A percentile compares a stretch with the other conserved stretches of the same genome.
Evolutionary conservation across 2,888 invertebrate genomes (phyloP).

Genomic region (Polylopha cassiicola): DNA sequence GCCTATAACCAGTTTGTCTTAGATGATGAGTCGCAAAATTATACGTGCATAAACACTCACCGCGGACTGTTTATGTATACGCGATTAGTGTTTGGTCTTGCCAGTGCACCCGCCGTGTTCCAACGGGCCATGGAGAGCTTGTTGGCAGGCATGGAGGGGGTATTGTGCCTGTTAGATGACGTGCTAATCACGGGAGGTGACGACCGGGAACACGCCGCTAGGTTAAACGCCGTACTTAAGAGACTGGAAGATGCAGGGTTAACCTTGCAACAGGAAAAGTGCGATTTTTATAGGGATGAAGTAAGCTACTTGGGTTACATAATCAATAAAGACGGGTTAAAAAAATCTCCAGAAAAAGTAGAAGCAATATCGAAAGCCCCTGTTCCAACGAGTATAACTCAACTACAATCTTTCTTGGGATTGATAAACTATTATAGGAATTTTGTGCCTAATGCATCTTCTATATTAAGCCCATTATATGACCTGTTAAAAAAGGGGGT

Average conservation of each 20-base stretch:
- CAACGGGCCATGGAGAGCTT: conserved; percentile 19
- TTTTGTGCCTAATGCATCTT: conserved; percentile 23
- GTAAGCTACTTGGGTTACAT: conserved; percentile 25
- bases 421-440: conserved; percentile 28
- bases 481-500: conserved; percentile 7
- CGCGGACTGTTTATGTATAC: neutral
- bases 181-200: too few species aligned
- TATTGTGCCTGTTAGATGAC: too few species aligned
- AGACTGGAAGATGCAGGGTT: too few species aligned
- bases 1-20: conserved; percentile 23
- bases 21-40: conserved; percentile 7
- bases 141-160: too few species aligned
- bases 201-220: too few species aligned
- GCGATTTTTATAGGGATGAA: conserved; percentile 24
- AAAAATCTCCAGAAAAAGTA: conserved; percentile 24
- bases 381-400: conserved; percentile 20
- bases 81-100: neutral
- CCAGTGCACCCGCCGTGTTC: conserved; percentile 4
- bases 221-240: too few species aligned
- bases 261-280: too few species aligned
- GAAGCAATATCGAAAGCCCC: conserved; percentile 23
- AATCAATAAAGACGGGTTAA: conserved; percentile 22
- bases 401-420: conserved; percentile 29
- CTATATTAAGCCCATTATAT: conserved; percentile 16
- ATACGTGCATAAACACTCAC: neutral